Evolutionary conservation across 2,888 invertebrate species (phyloP).

Genomic region (Diarsia brunnea): DNA sequence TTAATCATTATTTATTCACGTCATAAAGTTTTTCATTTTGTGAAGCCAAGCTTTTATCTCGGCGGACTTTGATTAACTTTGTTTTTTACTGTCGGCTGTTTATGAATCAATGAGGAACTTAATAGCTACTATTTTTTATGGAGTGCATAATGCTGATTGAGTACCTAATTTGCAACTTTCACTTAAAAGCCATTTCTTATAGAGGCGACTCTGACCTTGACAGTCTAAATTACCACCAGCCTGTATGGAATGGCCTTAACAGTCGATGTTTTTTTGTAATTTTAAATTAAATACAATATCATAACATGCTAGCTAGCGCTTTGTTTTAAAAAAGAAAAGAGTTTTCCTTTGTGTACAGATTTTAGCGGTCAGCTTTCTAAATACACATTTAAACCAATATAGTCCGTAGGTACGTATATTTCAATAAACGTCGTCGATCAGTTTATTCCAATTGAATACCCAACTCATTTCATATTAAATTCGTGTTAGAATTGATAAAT

Average conservation of each 20-base stretch:
- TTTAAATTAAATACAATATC: not conserved
- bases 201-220: not conserved
- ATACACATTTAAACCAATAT: conserved; percentile 31
- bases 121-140: not conserved
- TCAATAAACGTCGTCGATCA: conserved; percentile 42
- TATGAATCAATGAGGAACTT: conserved; percentile 15
- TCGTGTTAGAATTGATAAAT: conserved; percentile 33
- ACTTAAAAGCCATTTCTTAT: not conserved
- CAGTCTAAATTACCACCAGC: no score
- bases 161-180: not conserved
- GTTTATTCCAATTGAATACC: conserved; percentile 23
- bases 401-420: conserved; percentile 19
- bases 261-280: not conserved
- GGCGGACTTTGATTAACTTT: conserved; percentile 41
- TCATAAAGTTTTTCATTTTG: conserved; percentile 38
- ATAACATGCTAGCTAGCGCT: not conserved
- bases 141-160: not conserved
- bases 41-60: conserved; percentile 34
- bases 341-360: not conserved
- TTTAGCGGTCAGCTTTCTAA: conserved; percentile 25
- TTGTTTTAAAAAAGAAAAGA: not conserved
- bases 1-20: conserved; percentile 51
- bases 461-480: conserved; percentile 30
- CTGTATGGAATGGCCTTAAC: not conserved
- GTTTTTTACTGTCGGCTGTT: conserved; percentile 29